Evolutionary conservation across 2,113 vertebrate species (phyloP).

Genomic region (Andinoacara biseriatus): DNA sequence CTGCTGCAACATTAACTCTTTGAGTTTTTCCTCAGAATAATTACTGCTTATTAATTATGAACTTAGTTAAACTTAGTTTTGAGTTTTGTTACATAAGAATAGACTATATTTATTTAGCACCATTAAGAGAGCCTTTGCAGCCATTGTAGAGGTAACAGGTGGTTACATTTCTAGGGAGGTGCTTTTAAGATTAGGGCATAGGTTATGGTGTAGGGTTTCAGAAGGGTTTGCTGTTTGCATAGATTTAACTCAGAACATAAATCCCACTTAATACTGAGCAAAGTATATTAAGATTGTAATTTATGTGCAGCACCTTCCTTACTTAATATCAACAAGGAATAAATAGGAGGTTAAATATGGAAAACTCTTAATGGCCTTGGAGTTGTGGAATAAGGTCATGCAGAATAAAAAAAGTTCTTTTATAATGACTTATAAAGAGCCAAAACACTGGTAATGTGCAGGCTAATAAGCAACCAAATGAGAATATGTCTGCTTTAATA

Average conservation of each 20-base stretch:
- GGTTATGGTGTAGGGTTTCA: background rate
- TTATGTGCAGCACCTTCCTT: background rate
- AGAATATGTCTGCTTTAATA: background rate
- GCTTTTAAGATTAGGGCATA: too few species aligned
- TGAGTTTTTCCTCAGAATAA: too few species aligned
- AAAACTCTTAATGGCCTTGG: background rate
- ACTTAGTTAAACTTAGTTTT: too few species aligned
- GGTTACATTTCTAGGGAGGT: too few species aligned
- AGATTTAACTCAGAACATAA: background rate
- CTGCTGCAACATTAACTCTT: too few species aligned
- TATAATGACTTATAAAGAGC: too few species aligned
- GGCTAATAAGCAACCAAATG: background rate
- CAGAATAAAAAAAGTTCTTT: too few species aligned
- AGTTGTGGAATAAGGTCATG: background rate
- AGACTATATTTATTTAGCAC: background rate
- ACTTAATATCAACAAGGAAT: background rate
- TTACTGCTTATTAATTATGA: too few species aligned
- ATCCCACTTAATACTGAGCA: background rate
- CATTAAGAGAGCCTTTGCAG: too few species aligned
- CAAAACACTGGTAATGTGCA: background rate
- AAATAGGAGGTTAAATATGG: background rate
- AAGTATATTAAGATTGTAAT: background rate
- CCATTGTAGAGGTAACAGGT: too few species aligned
- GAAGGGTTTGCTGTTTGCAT: background rate
- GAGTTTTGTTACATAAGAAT: background rate